Evolutionary conservation across 2,797 vertebrate genomes (phyloP).

Genomic region (Oryzias dopingdopingensis): DNA sequence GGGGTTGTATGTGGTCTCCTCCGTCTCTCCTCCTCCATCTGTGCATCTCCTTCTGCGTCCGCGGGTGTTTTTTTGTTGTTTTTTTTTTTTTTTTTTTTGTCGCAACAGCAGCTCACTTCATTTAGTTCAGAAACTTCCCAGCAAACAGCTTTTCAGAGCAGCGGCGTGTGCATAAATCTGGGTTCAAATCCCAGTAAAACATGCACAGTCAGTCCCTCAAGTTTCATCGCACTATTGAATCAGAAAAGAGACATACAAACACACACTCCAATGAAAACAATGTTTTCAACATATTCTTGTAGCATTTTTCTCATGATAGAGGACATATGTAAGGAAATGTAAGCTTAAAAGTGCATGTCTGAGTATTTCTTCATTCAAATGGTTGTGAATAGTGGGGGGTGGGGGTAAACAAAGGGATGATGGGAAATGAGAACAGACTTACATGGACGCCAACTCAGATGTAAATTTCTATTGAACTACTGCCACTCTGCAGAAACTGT

Average conservation of each 20-base stretch:
- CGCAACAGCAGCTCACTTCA: slow-evolving; percentile 7
- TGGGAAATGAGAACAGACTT: no score
- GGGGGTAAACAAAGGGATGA: no score
- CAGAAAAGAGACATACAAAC: background rate
- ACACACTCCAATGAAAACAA: no score
- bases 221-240: accelerated
- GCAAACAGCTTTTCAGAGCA: background rate
- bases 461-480: no score
- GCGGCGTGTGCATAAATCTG: background rate
- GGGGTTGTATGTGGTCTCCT: slow-evolving; percentile 36
- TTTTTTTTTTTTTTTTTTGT: slow-evolving; percentile 6
- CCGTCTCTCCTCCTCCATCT: slow-evolving; percentile 33
- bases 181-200: background rate
- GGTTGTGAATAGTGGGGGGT: no score
- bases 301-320: no score
- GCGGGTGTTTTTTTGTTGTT: slow-evolving; percentile 2
- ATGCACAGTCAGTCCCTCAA: background rate
- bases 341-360: no score
- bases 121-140: slow-evolving; percentile 2
- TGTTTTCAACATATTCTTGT: no score
- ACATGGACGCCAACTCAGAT: no score
- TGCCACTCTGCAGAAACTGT: no score
- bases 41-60: slow-evolving; percentile 15
- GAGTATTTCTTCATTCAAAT: no score
- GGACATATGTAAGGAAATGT: no score